Evolutionary conservation across 2,113 vertebrate species (phyloP).

Genomic region (Saguinus imperator): DNA sequence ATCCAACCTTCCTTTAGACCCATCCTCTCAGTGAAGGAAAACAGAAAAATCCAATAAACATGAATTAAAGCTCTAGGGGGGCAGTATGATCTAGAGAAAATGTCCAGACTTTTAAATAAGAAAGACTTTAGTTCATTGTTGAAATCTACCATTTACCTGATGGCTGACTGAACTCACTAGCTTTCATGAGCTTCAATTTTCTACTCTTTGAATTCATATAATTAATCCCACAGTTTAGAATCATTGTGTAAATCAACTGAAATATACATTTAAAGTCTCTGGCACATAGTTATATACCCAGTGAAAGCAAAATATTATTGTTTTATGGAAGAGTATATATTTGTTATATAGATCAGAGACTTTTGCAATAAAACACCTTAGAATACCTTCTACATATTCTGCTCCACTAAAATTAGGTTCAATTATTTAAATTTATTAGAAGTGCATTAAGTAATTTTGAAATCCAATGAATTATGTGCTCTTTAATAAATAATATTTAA

Average conservation of each 20-base stretch:
- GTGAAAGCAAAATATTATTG: slow-evolving; percentile 48
- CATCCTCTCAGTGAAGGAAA: neutral
- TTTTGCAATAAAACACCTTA: slow-evolving; percentile 35
- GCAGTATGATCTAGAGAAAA: neutral
- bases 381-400: neutral
- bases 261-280: slow-evolving; percentile 61
- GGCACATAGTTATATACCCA: slow-evolving; percentile 12
- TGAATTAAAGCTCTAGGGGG: neutral
- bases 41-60: neutral
- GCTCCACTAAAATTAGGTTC: slow-evolving; percentile 43
- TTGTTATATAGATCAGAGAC: slow-evolving; percentile 1
- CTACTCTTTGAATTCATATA: neutral
- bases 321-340: slow-evolving; percentile 40
- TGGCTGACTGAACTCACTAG: neutral
- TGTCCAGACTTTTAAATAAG: neutral
- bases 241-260: slow-evolving; percentile 44
- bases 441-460: neutral
- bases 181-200: neutral
- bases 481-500: slow-evolving; percentile 34
- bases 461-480: neutral
- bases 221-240: neutral
- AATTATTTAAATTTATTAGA: slow-evolving; percentile 62
- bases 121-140: neutral
- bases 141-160: neutral
- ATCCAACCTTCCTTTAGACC: neutral